Evolutionary conservation across 1,140 invertebrate genomes (phyloP).

Genomic region (Brachionus sp.): DNA sequence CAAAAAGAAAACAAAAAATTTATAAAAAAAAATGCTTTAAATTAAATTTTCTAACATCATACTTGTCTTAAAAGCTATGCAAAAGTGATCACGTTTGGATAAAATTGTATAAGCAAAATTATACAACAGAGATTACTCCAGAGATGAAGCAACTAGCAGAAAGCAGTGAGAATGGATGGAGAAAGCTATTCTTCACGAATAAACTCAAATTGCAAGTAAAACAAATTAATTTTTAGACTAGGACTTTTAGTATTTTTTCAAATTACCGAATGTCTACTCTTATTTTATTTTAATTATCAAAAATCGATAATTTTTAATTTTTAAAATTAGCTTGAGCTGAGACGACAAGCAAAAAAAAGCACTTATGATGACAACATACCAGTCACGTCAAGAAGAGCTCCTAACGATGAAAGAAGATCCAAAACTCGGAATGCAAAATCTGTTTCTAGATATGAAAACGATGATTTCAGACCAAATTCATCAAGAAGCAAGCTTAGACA

Average conservation of each 20-base stretch:
- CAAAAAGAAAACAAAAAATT: background rate
- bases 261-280: background rate
- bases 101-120: conserved; percentile 18
- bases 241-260: background rate
- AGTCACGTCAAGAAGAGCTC: background rate
- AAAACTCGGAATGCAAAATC: background rate
- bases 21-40: background rate
- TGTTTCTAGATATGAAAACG: background rate
- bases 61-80: background rate
- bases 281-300: background rate
- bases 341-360: conserved; percentile 9
- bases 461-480: background rate
- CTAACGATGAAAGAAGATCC: background rate
- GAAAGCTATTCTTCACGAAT: conserved; percentile 41
- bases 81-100: conserved; percentile 32
- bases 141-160: conserved; percentile 14
- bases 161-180: conserved; percentile 18
- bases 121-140: background rate
- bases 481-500: background rate
- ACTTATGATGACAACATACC: background rate
- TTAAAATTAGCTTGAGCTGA: conserved; percentile 15
- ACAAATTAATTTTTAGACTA: background rate
- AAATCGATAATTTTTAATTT: background rate
- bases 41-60: background rate
- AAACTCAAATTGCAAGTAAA: conserved; percentile 38